Conservation (phyloP, 92 coral and sea anemone genomes). For the Ricordea florida region DNA sequence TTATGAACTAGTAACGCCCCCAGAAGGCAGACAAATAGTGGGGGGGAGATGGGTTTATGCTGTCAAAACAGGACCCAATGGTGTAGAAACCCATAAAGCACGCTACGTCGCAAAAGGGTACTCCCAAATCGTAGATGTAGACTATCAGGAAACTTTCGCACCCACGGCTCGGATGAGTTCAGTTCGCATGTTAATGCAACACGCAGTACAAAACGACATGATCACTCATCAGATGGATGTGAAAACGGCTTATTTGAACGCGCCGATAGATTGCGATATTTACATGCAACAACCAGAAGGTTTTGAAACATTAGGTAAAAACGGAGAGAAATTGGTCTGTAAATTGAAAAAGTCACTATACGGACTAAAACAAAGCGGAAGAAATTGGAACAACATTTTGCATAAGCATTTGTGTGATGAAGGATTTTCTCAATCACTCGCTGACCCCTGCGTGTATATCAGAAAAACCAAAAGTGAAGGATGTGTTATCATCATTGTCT, state of each 20-base stretch:
- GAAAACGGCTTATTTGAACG: constrained; percentile 41
- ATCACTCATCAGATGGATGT: constrained; percentile 48
- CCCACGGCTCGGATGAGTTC: constrained; percentile 58
- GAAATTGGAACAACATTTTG: too few species aligned
- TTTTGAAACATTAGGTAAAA: constrained; percentile 11
- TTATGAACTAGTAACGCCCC: constrained; percentile 31
- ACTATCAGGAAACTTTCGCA: constrained; percentile 5
- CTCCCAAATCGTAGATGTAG: background rate
- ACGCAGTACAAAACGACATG: constrained; percentile 23
- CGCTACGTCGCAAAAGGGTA: constrained; percentile 51
- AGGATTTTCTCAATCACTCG: too few species aligned
- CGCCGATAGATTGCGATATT: constrained; percentile 43
- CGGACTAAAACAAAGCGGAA: too few species aligned
- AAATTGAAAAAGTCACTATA: constrained; percentile 58
- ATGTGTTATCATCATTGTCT: too few species aligned
- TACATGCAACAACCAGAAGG: constrained; percentile 57
- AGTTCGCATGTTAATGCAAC: constrained; percentile 52
- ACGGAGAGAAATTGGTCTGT: constrained; percentile 54
- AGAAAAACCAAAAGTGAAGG: too few species aligned
- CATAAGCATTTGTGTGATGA: too few species aligned
- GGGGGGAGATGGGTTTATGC: constrained; percentile 59
- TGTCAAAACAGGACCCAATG: constrained; percentile 26
- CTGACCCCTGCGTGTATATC: too few species aligned
- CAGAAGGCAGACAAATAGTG: constrained; percentile 48
- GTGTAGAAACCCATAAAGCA: constrained; percentile 56